Conservation (phyloP, 1,140 invertebrate species). For the Helicorthomorpha holstii region DNA sequence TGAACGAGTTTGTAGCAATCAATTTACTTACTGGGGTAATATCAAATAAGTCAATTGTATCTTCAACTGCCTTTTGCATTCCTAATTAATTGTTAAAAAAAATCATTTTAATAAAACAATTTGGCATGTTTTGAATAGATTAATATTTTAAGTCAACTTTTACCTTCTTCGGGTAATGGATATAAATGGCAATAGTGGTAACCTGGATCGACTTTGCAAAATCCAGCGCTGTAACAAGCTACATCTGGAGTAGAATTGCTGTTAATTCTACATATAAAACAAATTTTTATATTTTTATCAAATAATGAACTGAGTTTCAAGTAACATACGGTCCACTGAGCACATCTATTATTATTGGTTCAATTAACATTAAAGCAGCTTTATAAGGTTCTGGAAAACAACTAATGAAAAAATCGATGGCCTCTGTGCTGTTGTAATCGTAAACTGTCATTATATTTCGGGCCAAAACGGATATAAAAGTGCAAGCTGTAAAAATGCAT, state of each 20-base stretch:
- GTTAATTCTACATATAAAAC: background rate
- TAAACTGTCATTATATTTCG: too few species aligned
- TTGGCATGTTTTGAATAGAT: background rate
- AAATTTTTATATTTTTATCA: too few species aligned
- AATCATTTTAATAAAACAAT: background rate
- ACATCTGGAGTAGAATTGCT: slow-evolving; percentile 12
- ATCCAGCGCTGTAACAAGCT: slow-evolving; percentile 18
- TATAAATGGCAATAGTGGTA: slow-evolving; percentile 4
- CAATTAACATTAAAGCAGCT: too few species aligned
- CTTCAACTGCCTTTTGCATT: background rate
- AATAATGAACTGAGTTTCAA: too few species aligned
- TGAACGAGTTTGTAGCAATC: background rate
- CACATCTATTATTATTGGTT: too few species aligned
- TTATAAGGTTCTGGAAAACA: too few species aligned
- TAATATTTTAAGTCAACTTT: background rate
- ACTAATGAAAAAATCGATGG: too few species aligned
- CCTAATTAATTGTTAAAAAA: background rate
- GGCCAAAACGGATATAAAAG: too few species aligned
- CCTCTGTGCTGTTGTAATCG: too few species aligned
- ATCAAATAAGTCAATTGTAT: background rate
- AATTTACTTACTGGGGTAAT: background rate
- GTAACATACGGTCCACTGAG: too few species aligned
- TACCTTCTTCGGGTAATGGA: background rate
- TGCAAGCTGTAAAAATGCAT: too few species aligned
- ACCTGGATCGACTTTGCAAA: slow-evolving; percentile 18